Conservation (phyloP, 2,797 vertebrate species). For the Hirundo rustica region DNA sequence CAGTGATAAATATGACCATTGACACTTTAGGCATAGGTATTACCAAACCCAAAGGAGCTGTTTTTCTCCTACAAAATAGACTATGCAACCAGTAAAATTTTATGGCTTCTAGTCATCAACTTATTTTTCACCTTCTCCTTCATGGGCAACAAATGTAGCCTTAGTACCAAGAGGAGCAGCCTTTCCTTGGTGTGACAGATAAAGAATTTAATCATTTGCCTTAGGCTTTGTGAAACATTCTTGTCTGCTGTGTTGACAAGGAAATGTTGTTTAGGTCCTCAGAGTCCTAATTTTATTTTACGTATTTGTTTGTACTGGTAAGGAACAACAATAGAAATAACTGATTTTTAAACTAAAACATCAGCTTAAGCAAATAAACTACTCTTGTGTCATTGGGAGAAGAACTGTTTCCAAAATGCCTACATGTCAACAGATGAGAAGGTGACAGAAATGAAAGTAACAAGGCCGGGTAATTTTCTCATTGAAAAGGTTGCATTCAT, state of each 20-base stretch:
- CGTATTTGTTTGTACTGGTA: slow-evolving; percentile 8
- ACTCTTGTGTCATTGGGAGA: background rate
- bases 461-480: background rate
- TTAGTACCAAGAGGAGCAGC: slow-evolving; percentile 12
- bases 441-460: background rate
- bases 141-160: background rate
- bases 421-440: background rate
- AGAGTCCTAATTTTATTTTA: background rate
- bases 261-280: slow-evolving; percentile 22
- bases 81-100: background rate
- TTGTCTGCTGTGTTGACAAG: slow-evolving; percentile 9
- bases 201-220: slow-evolving; percentile 32
- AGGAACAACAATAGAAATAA: background rate
- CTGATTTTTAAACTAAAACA: background rate
- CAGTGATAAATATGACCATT: background rate
- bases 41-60: background rate
- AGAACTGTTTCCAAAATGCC: background rate
- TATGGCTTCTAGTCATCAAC: background rate
- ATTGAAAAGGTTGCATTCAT: background rate
- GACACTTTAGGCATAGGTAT: background rate
- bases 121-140: slow-evolving; percentile 45
- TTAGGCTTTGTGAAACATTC: slow-evolving; percentile 17
- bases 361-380: background rate
- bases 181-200: slow-evolving; percentile 25
- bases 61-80: slow-evolving; percentile 8